phyloP scores from a whole-genome alignment of 2,113 vertebrate species.

The Chloebia gouldiae region DNA sequence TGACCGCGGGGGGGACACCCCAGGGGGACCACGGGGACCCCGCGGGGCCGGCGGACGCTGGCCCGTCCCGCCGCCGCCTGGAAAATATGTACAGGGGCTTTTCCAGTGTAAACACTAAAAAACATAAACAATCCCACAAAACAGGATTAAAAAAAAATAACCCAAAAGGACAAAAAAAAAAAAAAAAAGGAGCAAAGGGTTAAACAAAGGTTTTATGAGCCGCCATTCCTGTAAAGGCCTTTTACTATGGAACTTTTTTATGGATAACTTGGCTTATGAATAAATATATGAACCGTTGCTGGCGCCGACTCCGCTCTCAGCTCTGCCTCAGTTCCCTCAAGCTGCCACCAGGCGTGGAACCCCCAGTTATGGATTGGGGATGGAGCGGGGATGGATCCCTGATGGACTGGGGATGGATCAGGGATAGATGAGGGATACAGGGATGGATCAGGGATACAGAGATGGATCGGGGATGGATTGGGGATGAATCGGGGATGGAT shows the following conservation, averaged over 20 bases:
- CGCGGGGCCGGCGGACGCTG: not conserved
- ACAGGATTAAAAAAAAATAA: not conserved
- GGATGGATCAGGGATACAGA: no score
- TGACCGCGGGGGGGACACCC: not conserved
- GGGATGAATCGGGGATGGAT: not conserved
- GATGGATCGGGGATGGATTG: fast-evolving
- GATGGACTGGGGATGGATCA: no score
- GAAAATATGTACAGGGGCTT: slow-evolving; percentile 80
- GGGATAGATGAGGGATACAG: not conserved
- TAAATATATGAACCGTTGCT: slow-evolving; percentile 77
- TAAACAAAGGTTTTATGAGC: slow-evolving; percentile 77
- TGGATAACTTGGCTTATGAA: slow-evolving; percentile 80
- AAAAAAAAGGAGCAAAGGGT: not conserved
- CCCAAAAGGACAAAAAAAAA: not conserved
- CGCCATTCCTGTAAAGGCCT: slow-evolving; percentile 82
- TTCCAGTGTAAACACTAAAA: slow-evolving; percentile 75
- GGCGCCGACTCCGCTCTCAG: not conserved
- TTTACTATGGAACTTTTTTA: slow-evolving; percentile 86
- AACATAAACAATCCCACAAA: not conserved
- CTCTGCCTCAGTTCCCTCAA: not conserved
- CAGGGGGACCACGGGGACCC: not conserved
- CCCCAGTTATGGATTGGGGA: fast-evolving
- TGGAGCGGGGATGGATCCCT: not conserved
- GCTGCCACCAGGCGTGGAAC: not conserved
- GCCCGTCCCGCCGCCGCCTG: not conserved